Evolutionary conservation across 2,797 vertebrate genomes (phyloP), one percentile per base, ranked within the genome.

Genomic region (Sebastes vulpes): DNA sequence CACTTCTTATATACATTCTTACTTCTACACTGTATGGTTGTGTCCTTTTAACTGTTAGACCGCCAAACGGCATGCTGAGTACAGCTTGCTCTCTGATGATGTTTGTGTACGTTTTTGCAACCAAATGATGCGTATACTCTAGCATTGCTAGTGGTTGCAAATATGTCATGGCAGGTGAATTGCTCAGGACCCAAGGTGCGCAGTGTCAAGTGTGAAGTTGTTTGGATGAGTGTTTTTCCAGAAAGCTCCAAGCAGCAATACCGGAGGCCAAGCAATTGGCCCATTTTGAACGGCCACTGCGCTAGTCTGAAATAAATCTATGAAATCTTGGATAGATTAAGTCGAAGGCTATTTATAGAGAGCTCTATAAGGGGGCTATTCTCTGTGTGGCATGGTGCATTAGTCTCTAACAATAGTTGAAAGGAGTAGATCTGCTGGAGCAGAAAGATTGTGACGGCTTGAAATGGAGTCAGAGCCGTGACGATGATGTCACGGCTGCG

Each of bases 331-430:
- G 63, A 84, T 72, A 77, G 72, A 85, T 87, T 86, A 87, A 80
- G 73, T 38, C 56, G 21, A 38, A 20, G 14, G 65, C 72, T 89
- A 84, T 93, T 85, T 84, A 88, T 87, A 92, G 84, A 50, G 16
- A 25, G 26, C 54, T 76, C 25, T 61, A 21, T 79, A 75, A 75
- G 12, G 18, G 53, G 78, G 42, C 48, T 81, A 77, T 87, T 94
- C 77, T 89, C 46, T 76, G 65, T 26, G 77, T 77, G 76, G 78
- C 77, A 85, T 50, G 80, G 82, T 83, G 88, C 86, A 81, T 92
- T 93, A 90, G 77, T 54, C 72, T 77, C 65, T 59, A 77, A 90
- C 89, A 93, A 90, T 81, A 73, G 83, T 76, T 89, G 58, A 91
- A 82, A 87, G 65, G 50, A 90, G 77, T 65, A 79, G 79, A 88